Conservation (phyloP, 2,797 vertebrate species). For the Hippopotamyrus pictus region DNA sequence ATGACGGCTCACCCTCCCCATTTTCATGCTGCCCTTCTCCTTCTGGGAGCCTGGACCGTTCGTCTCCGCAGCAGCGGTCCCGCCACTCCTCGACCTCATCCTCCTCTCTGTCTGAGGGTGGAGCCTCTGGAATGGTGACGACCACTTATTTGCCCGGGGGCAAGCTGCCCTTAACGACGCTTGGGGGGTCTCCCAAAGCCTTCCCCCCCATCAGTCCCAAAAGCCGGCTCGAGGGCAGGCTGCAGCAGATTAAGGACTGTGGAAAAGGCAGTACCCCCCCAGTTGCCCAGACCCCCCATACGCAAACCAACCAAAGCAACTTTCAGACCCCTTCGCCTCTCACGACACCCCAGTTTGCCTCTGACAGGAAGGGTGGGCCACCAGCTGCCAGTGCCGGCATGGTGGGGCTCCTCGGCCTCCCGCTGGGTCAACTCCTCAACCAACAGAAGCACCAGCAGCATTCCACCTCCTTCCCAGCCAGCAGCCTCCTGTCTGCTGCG, state of each 20-base stretch:
- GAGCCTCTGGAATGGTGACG: slow-evolving; percentile 37
- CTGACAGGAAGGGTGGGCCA: slow-evolving; percentile 36
- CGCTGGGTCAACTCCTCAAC: slow-evolving; percentile 62
- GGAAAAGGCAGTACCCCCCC: slow-evolving; percentile 58
- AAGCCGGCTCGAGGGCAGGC: slow-evolving; percentile 68
- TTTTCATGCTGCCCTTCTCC: slow-evolving; percentile 52
- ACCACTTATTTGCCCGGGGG: slow-evolving; percentile 51
- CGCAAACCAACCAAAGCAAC: slow-evolving; percentile 65
- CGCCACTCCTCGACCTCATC: slow-evolving; percentile 68
- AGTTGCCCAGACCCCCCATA: slow-evolving; percentile 45
- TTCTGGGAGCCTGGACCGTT: slow-evolving; percentile 43
- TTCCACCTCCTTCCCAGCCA: slow-evolving; percentile 75
- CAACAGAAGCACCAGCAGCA: slow-evolving; percentile 64
- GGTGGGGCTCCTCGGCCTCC: slow-evolving; percentile 53
- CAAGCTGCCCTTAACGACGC: slow-evolving; percentile 55
- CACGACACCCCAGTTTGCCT: slow-evolving; percentile 33
- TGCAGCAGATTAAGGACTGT: slow-evolving; percentile 71
- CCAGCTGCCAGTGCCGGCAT: slow-evolving; percentile 24
- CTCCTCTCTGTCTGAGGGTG: slow-evolving; percentile 58
- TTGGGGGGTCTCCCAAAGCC: slow-evolving; percentile 56
- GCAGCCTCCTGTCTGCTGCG: slow-evolving; percentile 79
- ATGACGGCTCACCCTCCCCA: slow-evolving; percentile 64
- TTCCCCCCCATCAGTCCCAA: slow-evolving; percentile 56
- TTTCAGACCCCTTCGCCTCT: slow-evolving; percentile 35
- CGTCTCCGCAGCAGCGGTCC: slow-evolving; percentile 64